Percentiles rank a stretch among this genome's conserved stretches.
Evolutionary conservation across 2,888 invertebrate genomes (phyloP).

Genomic region (Lasioglossum leucozonium): DNA sequence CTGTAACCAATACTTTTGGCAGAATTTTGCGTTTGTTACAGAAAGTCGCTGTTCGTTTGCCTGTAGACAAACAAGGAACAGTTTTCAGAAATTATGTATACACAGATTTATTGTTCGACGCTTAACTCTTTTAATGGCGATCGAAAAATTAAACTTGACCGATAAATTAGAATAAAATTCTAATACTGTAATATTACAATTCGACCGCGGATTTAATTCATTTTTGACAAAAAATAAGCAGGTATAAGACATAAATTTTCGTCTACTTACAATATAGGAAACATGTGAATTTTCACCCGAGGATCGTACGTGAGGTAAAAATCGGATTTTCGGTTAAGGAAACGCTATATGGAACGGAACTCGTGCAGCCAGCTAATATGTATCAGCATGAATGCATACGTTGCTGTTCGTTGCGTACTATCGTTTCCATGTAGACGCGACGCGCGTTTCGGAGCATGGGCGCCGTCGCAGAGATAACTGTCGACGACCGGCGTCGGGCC

Average conservation of each 20-base stretch:
- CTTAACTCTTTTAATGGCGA: neutral
- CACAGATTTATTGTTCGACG: neutral
- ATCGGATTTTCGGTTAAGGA: neutral
- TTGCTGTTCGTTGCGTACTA: conserved; percentile 39
- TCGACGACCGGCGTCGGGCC: conserved; percentile 65
- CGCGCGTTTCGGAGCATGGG: conserved; percentile 50
- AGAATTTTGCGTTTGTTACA: neutral
- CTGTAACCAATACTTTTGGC: neutral
- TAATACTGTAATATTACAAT: neutral
- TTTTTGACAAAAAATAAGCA: neutral
- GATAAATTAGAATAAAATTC: neutral
- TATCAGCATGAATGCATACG: conserved; percentile 4
- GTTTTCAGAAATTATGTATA: neutral
- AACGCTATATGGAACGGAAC: neutral
- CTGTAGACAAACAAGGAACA: neutral
- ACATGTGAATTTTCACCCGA: neutral
- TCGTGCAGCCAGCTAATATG: conserved; percentile 1
- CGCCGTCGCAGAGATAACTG: conserved; percentile 65
- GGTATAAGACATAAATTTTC: neutral
- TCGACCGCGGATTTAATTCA: neutral
- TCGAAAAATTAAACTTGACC: neutral
- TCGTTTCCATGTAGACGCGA: conserved; percentile 39
- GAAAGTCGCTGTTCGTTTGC: neutral
- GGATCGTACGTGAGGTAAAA: neutral
- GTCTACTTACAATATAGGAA: too few relatives aligned